These are phyloP conservation scores for Asarcornis scutulata DNA, from an alignment of 2,113 vertebrate genomes.

Conservation along the genomic window DNA sequence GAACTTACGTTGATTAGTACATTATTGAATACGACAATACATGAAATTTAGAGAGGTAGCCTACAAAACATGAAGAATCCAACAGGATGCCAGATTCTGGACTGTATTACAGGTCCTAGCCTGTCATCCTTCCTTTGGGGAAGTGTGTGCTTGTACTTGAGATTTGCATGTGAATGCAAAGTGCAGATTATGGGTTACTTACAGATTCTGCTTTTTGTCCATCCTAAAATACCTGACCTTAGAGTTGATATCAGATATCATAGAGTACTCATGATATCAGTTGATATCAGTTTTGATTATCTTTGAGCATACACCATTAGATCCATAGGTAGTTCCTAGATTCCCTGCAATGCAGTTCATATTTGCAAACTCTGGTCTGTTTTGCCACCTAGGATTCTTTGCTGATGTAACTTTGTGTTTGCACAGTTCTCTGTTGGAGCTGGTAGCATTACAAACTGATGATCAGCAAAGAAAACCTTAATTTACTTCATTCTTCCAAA, in stretches of 20 bases:
- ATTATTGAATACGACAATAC: too few relatives aligned
- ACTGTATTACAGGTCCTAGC: not conserved
- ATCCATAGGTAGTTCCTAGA: not conserved
- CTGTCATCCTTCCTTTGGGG: not conserved
- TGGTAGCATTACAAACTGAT: not conserved
- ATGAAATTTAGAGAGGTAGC: too few relatives aligned
- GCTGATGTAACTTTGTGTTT: not conserved
- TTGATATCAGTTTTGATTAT: not conserved
- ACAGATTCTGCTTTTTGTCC: not conserved
- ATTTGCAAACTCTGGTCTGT: not conserved
- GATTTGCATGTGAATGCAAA: not conserved
- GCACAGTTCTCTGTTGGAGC: not conserved
- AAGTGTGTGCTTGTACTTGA: not conserved
- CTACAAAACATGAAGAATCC: not conserved
- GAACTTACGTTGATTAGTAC: not conserved
- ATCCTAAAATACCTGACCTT: not conserved
- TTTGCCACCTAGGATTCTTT: not conserved
- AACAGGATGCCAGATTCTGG: not conserved
- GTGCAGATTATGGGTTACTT: not conserved
- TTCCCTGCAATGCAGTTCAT: not conserved
- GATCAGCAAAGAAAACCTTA: not conserved
- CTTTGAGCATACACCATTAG: not conserved
- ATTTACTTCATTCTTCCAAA: not conserved
- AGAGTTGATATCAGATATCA: not conserved
- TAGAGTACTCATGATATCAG: not conserved